Evolutionary conservation across 2,797 vertebrate species (phyloP), one percentile per base, ranked within the genome.

Genomic region (Vipera ursinii): DNA sequence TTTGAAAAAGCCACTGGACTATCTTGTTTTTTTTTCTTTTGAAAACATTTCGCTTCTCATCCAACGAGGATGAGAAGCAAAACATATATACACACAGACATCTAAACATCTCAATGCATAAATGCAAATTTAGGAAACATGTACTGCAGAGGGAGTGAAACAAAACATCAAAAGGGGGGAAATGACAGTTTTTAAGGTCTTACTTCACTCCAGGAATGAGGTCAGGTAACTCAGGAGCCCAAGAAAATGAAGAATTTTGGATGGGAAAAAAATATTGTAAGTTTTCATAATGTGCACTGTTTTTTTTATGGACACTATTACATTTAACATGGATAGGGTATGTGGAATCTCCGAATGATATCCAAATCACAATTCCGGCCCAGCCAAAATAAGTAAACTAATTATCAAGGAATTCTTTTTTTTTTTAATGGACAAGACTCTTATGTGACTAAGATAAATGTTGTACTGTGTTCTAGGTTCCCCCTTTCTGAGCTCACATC

Each of bases 361-460:
- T 73, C 91, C 90, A 78, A 51, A 95, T 28, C 78, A 86, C 4
- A 0, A 0, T 1, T 32, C 7, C 78, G 93, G 53, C 90, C 90
- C 20, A 44, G 22, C 89, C 69, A 95, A 93, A 65, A 93, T 28
- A 95, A 95, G 91, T 73, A 95, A 93, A 2, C 0, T 3, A 82
- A 93, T 87, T 89, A 48, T 63, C 9, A 69, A 92, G 6, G 78
- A 92, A n/a, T 48, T 5, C 3, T 48, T 53, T 60, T 73, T 53
- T n/a, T 1, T 8, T 95, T 94, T 93, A 95, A 55, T 57, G 89
- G 93, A 93, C 38, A 94, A 94, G 93, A 86, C 7, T 65, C 92
- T 8, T n/a, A 65, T 69, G 13, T 88, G 94, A 93, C 24, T 53
- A 61, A 90, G 86, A 95, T 89, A 92, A 96, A 93, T 86, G 92